Evolutionary conservation across 2,888 invertebrate species (phyloP), one percentile per base, ranked within the genome.

Genomic region (Vandiemenella viatica): DNA sequence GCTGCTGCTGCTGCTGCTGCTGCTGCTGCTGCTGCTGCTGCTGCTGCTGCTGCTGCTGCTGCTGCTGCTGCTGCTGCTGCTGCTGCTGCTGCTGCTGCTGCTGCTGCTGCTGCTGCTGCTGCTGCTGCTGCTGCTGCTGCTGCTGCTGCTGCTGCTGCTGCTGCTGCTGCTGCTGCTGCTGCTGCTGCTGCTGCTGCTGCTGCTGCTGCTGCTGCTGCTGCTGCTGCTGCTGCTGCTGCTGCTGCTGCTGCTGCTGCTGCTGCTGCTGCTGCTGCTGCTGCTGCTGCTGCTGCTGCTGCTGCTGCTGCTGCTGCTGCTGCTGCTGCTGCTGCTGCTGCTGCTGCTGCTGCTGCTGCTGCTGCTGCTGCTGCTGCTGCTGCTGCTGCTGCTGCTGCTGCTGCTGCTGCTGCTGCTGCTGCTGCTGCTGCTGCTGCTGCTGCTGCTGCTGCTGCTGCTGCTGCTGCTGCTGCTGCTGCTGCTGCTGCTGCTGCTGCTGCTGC

Each of bases 241-340:
- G 17, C 41, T 40, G 41, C 41, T 40, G 41, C 41, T 40, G 41
- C 41, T 40, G 41, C 41, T 40, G 41, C 41, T 40, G 41, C 41
- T 40, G 41, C 41, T 40, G 41, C 41, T 40, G 41, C 41, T 40
- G 41, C 41, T 40, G 41, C 41, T 40, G 41, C 41, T 40, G n/a
- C n/a, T n/a, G n/a, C n/a, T n/a, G n/a, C n/a, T n/a, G n/a, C n/a
- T n/a, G 43, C 19, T 43, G 43, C 43, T 43, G 43, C 19, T 43
- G 43, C 43, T 43, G 43, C 19, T 43, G 43, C 43, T 43, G 43
- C 19, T 43, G 43, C 43, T 43, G 43, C 19, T 43, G 43, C 43
- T 43, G 43, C 19, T 43, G 43, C 43, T 43, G 43, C 19, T 43
- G 43, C 43, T 43, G 43, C 19, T 43, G 43, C 43, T 43, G 43